Percentiles rank a stretch among this genome's conserved stretches.
phyloP scores from a whole-genome alignment of 2,113 vertebrate genomes.

The Microtus richardsoni region DNA sequence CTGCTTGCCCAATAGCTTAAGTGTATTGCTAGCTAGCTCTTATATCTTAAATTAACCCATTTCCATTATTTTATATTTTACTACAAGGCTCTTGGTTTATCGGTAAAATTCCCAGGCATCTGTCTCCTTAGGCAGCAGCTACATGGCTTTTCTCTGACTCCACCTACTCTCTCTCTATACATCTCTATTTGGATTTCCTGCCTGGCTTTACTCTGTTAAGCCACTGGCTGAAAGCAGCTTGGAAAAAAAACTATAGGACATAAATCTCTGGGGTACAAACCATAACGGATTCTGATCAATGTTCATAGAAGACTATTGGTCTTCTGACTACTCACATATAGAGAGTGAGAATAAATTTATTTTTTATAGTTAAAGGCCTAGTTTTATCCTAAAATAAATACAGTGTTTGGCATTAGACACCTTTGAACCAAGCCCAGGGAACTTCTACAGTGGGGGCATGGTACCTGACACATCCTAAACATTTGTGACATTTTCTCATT shows the following conservation, averaged over 20 bases:
- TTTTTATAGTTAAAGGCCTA: not conserved
- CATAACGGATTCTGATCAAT: not conserved
- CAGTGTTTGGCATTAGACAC: not conserved
- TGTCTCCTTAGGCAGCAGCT: too few relatives aligned
- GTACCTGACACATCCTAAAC: not conserved
- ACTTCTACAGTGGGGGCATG: accelerated
- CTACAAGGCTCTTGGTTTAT: too few relatives aligned
- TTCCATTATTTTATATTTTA: too few relatives aligned
- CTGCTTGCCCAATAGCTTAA: too few relatives aligned
- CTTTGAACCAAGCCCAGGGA: not conserved
- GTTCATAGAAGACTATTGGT: not conserved
- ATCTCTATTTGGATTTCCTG: too few relatives aligned
- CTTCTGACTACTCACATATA: not conserved
- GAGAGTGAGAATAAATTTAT: not conserved
- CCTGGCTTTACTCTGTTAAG: too few relatives aligned
- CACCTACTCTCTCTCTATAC: too few relatives aligned
- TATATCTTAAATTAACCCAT: too few relatives aligned
- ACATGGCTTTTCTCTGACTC: too few relatives aligned
- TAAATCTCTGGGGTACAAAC: not conserved
- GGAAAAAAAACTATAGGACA: not conserved
- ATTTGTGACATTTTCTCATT: not conserved
- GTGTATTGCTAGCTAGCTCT: too few relatives aligned
- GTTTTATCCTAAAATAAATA: not conserved
- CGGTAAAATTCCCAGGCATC: accelerated
- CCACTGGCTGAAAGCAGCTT: too few relatives aligned